Percentiles rank a stretch among this genome's conserved stretches.
phyloP scores from a whole-genome alignment of 2,113 vertebrate species.

The Oryzias curvinotus region DNA sequence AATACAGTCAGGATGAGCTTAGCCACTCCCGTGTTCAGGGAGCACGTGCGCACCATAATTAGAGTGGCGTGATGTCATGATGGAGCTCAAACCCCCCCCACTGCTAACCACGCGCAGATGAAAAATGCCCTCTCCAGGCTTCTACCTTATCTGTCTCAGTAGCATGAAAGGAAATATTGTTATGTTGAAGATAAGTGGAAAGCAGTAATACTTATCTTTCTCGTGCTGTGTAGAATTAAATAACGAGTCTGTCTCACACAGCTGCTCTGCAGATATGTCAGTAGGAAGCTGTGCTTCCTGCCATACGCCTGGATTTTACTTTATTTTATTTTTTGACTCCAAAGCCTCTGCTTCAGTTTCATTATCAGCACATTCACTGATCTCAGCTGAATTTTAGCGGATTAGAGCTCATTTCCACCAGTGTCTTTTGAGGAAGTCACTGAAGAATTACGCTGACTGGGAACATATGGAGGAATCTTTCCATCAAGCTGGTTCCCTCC shows the following conservation, averaged over 20 bases:
- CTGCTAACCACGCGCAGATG: conserved; percentile 52
- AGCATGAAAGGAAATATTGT: conserved; percentile 70
- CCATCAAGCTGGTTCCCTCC: conserved; percentile 21
- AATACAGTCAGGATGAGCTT: conserved; percentile 54
- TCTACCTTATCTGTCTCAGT: conserved; percentile 70
- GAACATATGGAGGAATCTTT: conserved; percentile 57
- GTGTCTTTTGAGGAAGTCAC: conserved; percentile 38
- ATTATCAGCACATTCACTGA: conserved; percentile 35
- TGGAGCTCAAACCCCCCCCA: conserved; percentile 63
- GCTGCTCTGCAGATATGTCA: conserved; percentile 28
- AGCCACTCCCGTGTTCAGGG: conserved; percentile 61
- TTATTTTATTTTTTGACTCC: conserved; percentile 7
- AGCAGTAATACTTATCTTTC: conserved; percentile 44
- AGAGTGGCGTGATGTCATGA: conserved; percentile 74
- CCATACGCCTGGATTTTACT: conserved; percentile 23
- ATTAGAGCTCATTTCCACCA: conserved; percentile 17
- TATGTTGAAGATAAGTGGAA: conserved; percentile 65
- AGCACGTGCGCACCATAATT: conserved; percentile 74
- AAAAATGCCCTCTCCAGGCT: conserved; percentile 64
- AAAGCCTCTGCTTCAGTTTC: conserved; percentile 32
- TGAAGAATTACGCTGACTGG: conserved; percentile 42
- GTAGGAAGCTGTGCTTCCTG: conserved; percentile 29
- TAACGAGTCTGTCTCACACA: conserved; percentile 13
- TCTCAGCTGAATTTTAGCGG: conserved; percentile 15
- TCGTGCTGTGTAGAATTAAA: conserved; percentile 32